Evolutionary conservation across 1,140 invertebrate species (phyloP).

Genomic region (Cotesia typhae): DNA sequence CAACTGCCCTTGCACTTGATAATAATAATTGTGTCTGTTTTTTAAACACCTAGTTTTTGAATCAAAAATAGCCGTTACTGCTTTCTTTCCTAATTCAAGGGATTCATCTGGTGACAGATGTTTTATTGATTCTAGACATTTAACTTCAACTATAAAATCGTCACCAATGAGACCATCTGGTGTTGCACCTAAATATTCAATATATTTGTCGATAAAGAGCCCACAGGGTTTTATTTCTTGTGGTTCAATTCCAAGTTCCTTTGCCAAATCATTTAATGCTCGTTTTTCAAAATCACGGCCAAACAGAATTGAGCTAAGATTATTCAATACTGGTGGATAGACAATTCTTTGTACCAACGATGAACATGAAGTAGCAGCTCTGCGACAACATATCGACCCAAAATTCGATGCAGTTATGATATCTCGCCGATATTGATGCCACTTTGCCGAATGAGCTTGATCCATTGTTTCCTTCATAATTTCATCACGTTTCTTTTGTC

Average conservation of each 20-base stretch:
- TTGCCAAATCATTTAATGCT: neutral
- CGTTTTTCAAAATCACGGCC: neutral
- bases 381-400: slow-evolving; percentile 4
- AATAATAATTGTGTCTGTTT: slow-evolving; percentile 45
- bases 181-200: slow-evolving; percentile 42
- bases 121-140: slow-evolving; percentile 28
- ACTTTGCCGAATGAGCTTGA: neutral
- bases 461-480: no score
- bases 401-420: slow-evolving; percentile 28
- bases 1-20: slow-evolving; percentile 51
- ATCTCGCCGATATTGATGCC: neutral
- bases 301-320: neutral
- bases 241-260: neutral
- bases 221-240: slow-evolving; percentile 47
- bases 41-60: slow-evolving; percentile 37
- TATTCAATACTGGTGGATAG: neutral
- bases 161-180: slow-evolving; percentile 28
- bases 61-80: slow-evolving; percentile 28
- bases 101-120: neutral
- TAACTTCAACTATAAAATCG: slow-evolving; percentile 32
- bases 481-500: no score
- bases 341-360: slow-evolving; percentile 5
- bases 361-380: slow-evolving; percentile 15
- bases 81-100: no score
- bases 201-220: slow-evolving; percentile 43